Percentiles rank a stretch among this genome's conserved stretches.
Evolutionary conservation across 2,113 vertebrate species (phyloP).

Genomic region (Grantiella picta): DNA sequence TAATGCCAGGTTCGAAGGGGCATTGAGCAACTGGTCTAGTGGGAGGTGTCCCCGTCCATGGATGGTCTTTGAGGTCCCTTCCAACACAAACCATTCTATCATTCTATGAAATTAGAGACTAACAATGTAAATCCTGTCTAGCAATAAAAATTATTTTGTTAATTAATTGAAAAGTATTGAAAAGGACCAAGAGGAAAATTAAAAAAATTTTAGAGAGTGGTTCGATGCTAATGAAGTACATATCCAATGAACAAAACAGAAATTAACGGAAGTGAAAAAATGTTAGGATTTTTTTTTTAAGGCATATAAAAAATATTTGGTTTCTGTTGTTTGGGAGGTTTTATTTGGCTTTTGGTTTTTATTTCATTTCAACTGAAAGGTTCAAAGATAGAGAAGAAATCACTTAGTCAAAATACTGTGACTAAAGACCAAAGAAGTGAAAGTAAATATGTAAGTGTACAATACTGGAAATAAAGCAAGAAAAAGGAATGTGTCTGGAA

Average conservation of each 20-base stretch:
- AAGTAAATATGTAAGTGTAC: background rate
- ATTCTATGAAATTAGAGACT: background rate
- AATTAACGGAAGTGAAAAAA: background rate
- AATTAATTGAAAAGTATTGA: background rate
- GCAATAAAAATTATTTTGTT: background rate
- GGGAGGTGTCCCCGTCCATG: background rate
- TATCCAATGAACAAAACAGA: background rate
- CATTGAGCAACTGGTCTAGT: background rate
- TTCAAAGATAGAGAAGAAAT: background rate
- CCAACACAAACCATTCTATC: background rate
- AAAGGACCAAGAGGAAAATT: background rate
- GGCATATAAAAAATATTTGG: background rate
- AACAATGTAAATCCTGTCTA: background rate
- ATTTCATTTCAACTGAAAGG: background rate
- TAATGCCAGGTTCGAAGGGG: background rate
- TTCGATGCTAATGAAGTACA: background rate
- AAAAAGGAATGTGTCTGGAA: background rate
- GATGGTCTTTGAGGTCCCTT: background rate
- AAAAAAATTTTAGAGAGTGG: background rate
- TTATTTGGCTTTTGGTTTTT: background rate
- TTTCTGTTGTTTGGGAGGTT: background rate
- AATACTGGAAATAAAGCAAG: background rate
- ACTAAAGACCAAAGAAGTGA: background rate
- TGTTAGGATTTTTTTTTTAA: rapidly evolving
- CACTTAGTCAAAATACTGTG: background rate